A percentile compares a stretch with the other conserved stretches of the same genome.
Evolutionary conservation across 2,888 invertebrate genomes (phyloP).

Genomic region (Drosophila cognata): DNA sequence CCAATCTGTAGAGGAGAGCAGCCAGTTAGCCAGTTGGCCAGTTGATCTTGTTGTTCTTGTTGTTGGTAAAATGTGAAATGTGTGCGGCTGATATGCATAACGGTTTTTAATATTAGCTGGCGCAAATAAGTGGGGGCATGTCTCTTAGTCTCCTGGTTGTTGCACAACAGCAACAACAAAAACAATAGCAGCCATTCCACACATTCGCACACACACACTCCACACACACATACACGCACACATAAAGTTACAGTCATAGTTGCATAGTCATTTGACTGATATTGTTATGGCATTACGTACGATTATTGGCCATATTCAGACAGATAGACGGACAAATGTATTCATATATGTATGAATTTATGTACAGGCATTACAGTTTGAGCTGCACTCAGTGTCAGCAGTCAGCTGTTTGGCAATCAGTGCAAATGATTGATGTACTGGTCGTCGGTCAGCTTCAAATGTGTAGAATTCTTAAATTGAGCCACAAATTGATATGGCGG

Average conservation of each 20-base stretch:
- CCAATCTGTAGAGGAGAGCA: slow-evolving; percentile 55
- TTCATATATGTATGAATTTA: not conserved
- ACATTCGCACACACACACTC: slow-evolving; percentile 28
- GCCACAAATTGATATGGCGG: slow-evolving; percentile 29
- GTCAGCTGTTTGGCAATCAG: slow-evolving; percentile 40
- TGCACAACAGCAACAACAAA: slow-evolving; percentile 32
- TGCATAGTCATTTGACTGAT: slow-evolving; percentile 64
- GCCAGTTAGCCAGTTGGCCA: slow-evolving; percentile 32
- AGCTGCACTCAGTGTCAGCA: slow-evolving; percentile 21
- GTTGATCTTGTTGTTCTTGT: not conserved
- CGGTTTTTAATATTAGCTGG: slow-evolving; percentile 80
- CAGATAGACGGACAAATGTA: not conserved
- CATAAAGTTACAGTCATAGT: slow-evolving; percentile 1
- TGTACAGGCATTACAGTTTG: slow-evolving; percentile 32
- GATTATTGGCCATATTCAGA: slow-evolving; percentile 20
- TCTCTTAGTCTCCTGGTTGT: slow-evolving; percentile 37
- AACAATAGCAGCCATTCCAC: slow-evolving; percentile 38
- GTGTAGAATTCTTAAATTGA: slow-evolving; percentile 17
- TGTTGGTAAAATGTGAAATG: slow-evolving; percentile 54
- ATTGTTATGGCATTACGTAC: slow-evolving; percentile 73
- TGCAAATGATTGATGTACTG: slow-evolving; percentile 27
- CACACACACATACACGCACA: slow-evolving; percentile 3
- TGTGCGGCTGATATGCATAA: slow-evolving; percentile 76
- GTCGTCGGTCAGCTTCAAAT: slow-evolving; percentile 9
- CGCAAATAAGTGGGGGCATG: slow-evolving; percentile 73